A percentile compares a stretch with the other conserved stretches of the same genome.
Conservation (phyloP, 2,888 invertebrate genomes). For the Tipula vernalis region DNA sequence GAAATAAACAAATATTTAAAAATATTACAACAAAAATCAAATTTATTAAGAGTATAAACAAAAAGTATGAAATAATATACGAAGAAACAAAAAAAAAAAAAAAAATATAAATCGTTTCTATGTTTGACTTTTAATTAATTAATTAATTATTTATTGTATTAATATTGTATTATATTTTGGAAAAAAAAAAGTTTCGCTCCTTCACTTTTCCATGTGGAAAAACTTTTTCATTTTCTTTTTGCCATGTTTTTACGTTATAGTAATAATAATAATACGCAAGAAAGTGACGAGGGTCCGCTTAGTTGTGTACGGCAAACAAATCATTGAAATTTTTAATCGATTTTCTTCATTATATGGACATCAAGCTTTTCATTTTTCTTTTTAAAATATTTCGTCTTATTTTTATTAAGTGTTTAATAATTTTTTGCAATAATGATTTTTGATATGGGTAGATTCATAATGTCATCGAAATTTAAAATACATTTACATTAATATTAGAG, state of each 20-base stretch:
- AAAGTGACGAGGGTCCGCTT: neutral
- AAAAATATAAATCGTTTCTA: neutral
- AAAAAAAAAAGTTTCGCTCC: neutral
- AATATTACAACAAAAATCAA: neutral
- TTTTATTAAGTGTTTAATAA: neutral
- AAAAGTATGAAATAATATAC: neutral
- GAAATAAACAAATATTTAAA: neutral
- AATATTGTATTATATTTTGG: neutral
- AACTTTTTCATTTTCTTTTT: neutral
- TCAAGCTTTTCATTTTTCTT: neutral
- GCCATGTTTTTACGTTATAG: neutral
- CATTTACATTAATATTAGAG: neutral
- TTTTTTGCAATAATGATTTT: neutral
- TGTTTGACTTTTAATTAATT: constrained; percentile 4
- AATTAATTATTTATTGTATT: neutral
- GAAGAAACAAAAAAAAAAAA: neutral
- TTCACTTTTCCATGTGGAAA: neutral
- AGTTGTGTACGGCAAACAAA: neutral
- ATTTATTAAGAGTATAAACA: neutral
- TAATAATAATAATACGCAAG: neutral
- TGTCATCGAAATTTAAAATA: neutral
- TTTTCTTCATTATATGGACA: neutral
- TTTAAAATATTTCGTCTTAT: neutral
- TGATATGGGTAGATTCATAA: neutral
- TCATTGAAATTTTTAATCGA: neutral